phyloP scores from a whole-genome alignment of 1,140 invertebrate genomes.

The Epicauta chinensis region DNA sequence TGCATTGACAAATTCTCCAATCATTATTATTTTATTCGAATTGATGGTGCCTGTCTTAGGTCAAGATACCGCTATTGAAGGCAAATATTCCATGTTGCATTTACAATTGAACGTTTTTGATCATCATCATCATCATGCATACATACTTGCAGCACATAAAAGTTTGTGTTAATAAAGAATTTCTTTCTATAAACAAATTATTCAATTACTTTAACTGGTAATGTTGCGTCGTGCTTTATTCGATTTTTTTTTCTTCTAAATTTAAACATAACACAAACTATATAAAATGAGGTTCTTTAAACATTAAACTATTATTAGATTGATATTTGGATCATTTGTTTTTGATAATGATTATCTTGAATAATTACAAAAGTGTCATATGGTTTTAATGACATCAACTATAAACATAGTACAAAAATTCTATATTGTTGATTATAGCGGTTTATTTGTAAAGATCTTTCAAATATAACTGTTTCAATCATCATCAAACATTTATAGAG shows the following conservation, averaged over 20 bases:
- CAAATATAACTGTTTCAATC: no score
- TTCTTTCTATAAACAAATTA: background rate
- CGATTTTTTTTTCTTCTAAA: background rate
- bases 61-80: slow-evolving; percentile 9
- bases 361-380: no score
- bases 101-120: background rate
- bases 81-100: slow-evolving; percentile 3
- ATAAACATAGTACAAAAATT: no score
- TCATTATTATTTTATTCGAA: background rate
- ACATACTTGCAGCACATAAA: background rate
- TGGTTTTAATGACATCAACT: no score
- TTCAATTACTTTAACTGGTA: background rate
- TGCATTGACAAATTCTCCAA: background rate
- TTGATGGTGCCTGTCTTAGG: slow-evolving; percentile 5
- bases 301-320: no score
- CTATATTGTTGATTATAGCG: no score
- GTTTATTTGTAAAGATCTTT: no score
- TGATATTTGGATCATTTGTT: no score
- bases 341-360: no score
- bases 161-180: background rate
- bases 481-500: no score
- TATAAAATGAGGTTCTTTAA: no score
- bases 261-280: no score
- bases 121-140: background rate
- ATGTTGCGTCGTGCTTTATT: background rate